Percentiles rank a stretch among this genome's conserved stretches.
phyloP scores from a whole-genome alignment of 2,797 vertebrate species.

The Apogon hyalosoma region DNA sequence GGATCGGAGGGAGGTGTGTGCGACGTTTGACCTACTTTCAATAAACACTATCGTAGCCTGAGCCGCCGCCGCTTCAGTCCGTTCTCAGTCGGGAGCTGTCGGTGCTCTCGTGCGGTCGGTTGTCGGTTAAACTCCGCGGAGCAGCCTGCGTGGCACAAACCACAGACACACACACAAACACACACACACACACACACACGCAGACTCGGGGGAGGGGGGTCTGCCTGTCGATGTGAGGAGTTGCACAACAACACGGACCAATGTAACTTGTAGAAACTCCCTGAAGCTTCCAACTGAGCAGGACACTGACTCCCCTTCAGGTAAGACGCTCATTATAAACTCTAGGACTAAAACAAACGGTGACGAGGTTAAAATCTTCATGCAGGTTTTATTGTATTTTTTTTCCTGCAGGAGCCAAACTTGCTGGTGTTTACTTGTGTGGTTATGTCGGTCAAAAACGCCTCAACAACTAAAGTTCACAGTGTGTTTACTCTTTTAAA shows the following conservation, averaged over 20 bases:
- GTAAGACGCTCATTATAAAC: constrained; percentile 42
- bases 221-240: constrained; percentile 26
- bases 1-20: neutral
- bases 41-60: no score
- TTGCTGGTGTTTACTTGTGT: constrained; percentile 15
- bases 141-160: constrained; percentile 38
- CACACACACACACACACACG: constrained; percentile 3
- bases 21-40: constrained; percentile 46
- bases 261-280: constrained; percentile 20
- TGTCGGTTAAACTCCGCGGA: neutral
- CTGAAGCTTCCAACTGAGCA: neutral
- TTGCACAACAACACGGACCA: constrained; percentile 50
- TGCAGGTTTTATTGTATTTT: neutral
- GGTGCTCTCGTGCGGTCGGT: constrained; percentile 5
- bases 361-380: neutral
- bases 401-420: neutral
- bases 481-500: constrained; percentile 8
- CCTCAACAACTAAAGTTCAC: neutral
- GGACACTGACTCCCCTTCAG: constrained; percentile 34
- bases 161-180: neutral
- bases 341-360: no score
- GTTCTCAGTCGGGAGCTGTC: neutral
- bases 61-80: no score
- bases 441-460: neutral
- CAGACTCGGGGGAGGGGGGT: constrained; percentile 10